Evolutionary conservation across 2,888 invertebrate species (phyloP).

Genomic region (Antitype chi): DNA sequence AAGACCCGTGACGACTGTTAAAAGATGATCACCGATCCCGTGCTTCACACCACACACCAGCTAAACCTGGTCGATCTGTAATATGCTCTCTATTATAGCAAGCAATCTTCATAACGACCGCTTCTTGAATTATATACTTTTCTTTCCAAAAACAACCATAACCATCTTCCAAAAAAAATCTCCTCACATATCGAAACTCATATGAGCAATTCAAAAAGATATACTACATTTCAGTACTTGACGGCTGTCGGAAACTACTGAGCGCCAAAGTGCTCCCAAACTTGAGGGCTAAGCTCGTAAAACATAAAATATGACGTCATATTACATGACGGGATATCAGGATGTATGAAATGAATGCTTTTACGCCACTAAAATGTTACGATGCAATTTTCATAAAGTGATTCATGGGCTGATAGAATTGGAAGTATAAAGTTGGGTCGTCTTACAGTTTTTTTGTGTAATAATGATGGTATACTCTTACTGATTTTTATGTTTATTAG

Average conservation of each 20-base stretch:
- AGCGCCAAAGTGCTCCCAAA: conserved; percentile 49
- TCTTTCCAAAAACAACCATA: background rate
- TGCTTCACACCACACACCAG: no score
- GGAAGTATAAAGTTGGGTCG: conserved; percentile 23
- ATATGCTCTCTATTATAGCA: background rate
- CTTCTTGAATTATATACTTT: background rate
- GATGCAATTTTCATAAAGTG: conserved; percentile 69
- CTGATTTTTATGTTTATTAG: conserved; percentile 14
- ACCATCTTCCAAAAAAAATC: background rate
- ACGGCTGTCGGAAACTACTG: conserved; percentile 58
- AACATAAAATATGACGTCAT: conserved; percentile 66
- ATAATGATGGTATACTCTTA: background rate
- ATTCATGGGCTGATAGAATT: conserved; percentile 44
- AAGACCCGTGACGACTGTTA: no score
- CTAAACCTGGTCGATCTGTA: no score
- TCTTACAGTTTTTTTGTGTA: background rate
- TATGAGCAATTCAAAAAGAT: conserved; percentile 42
- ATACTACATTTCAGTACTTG: conserved; percentile 54
- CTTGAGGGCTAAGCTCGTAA: conserved; percentile 60
- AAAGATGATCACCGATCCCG: no score
- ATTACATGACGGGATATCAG: conserved; percentile 59
- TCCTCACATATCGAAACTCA: background rate
- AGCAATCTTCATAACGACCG: background rate
- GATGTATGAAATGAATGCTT: conserved; percentile 67
- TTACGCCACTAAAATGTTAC: conserved; percentile 67